Percentiles rank a stretch among this genome's conserved stretches.
Evolutionary conservation across 2,113 vertebrate species (phyloP).

Genomic region (Cynoglossus semilaevis): DNA sequence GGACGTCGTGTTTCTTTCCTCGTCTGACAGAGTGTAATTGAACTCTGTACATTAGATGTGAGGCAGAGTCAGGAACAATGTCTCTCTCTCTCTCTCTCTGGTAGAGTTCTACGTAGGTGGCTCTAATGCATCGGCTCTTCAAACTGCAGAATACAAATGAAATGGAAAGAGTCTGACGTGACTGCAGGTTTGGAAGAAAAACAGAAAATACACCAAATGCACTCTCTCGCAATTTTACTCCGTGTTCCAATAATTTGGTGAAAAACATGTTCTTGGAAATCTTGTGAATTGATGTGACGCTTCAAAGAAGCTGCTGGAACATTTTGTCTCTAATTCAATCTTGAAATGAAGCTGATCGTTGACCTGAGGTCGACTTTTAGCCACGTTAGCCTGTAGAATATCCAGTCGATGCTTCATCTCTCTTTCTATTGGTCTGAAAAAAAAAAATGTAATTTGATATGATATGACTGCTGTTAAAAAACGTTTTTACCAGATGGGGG

Average conservation of each 20-base stretch:
- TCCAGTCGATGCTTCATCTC: neutral
- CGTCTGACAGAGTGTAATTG: neutral
- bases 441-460: too few species aligned
- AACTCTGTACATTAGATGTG: neutral
- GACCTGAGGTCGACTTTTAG: neutral
- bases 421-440: too few species aligned
- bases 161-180: neutral
- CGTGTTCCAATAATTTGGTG: neutral
- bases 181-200: neutral
- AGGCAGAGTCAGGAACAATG: neutral
- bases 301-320: neutral
- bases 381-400: neutral
- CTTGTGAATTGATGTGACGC: neutral
- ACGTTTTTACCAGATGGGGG: slow-evolving; percentile 9
- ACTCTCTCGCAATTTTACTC: neutral
- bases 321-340: neutral
- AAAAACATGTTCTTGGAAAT: neutral
- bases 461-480: too few species aligned
- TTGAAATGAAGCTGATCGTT: neutral
- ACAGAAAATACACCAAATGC: neutral
- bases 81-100: neutral
- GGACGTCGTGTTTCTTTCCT: too few species aligned
- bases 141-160: neutral
- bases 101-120: slow-evolving; percentile 2
- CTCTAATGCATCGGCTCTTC: neutral